Evolutionary conservation across 2,888 invertebrate species (phyloP).

Genomic region (Sesamia inferens): DNA sequence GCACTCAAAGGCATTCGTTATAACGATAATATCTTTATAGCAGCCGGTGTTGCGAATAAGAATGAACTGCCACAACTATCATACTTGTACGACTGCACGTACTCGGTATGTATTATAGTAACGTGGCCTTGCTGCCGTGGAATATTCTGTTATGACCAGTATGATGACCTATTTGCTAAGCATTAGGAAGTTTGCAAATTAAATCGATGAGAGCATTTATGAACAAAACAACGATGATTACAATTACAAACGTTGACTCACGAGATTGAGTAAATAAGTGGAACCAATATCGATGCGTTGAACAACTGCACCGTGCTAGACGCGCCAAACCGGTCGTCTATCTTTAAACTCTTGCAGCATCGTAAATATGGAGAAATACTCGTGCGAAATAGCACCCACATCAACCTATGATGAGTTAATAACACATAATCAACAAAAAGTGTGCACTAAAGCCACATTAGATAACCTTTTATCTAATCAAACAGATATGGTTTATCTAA

Average conservation of each 20-base stretch:
- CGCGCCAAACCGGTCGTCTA: slow-evolving; percentile 71
- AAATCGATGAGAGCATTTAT: slow-evolving; percentile 43
- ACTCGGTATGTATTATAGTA: slow-evolving; percentile 40
- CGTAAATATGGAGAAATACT: slow-evolving; percentile 60
- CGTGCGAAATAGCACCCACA: slow-evolving; percentile 47
- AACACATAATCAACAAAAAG: slow-evolving; percentile 45
- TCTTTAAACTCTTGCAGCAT: slow-evolving; percentile 76
- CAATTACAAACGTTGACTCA: slow-evolving; percentile 39
- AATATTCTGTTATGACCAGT: slow-evolving; percentile 63
- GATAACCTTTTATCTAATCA: slow-evolving; percentile 70
- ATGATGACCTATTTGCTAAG: slow-evolving; percentile 46
- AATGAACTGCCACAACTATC: slow-evolving; percentile 70
- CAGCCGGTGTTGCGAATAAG: slow-evolving; percentile 72
- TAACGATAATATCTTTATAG: slow-evolving; percentile 75
- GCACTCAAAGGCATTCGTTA: slow-evolving; percentile 75
- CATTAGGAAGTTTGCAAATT: slow-evolving; percentile 41
- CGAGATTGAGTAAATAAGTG: slow-evolving; percentile 51
- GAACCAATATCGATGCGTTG: slow-evolving; percentile 66
- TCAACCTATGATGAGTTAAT: slow-evolving; percentile 38
- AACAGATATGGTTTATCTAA: slow-evolving; percentile 67
- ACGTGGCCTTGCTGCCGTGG: slow-evolving; percentile 69
- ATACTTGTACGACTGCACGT: slow-evolving; percentile 52
- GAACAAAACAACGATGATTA: slow-evolving; percentile 36
- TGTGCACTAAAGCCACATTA: slow-evolving; percentile 19
- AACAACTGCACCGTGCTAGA: slow-evolving; percentile 57